phyloP scores from a whole-genome alignment of 1,140 invertebrate species.

The Melanaphis sacchari region DNA sequence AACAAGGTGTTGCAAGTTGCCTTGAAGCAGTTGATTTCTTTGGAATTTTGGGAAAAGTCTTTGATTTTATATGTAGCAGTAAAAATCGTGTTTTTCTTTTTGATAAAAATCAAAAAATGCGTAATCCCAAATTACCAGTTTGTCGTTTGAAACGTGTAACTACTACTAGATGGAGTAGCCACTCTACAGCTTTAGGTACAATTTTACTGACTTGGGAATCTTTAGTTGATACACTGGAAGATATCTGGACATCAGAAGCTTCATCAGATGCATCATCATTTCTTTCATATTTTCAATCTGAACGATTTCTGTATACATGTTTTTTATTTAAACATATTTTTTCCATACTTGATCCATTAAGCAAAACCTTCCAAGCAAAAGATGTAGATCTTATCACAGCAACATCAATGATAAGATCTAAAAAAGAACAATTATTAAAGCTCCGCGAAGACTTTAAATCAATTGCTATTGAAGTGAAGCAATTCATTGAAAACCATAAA shows the following conservation, averaged over 20 bases:
- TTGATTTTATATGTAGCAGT: not conserved
- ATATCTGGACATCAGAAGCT: not conserved
- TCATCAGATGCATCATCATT: constrained; percentile 8
- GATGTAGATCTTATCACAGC: not conserved
- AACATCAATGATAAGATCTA: not conserved
- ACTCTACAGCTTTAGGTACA: not conserved
- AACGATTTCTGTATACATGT: not conserved
- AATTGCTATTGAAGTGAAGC: not conserved
- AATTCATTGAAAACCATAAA: not conserved
- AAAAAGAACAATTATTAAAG: not conserved
- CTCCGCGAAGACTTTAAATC: not conserved
- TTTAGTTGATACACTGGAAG: constrained; percentile 6
- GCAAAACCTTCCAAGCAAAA: not conserved
- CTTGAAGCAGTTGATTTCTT: not conserved
- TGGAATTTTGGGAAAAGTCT: not conserved
- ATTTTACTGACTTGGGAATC: not conserved
- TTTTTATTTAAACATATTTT: not conserved
- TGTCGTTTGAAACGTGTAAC: not conserved
- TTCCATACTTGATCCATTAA: not conserved
- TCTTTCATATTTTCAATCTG: not conserved
- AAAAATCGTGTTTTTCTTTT: not conserved
- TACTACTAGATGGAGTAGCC: not conserved
- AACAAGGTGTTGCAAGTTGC: not conserved
- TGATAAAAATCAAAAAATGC: not conserved
- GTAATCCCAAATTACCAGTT: not conserved